These are phyloP conservation scores for Hozukius guyotensis DNA, from an alignment of 2,797 vertebrate species.

Conservation along the genomic window DNA sequence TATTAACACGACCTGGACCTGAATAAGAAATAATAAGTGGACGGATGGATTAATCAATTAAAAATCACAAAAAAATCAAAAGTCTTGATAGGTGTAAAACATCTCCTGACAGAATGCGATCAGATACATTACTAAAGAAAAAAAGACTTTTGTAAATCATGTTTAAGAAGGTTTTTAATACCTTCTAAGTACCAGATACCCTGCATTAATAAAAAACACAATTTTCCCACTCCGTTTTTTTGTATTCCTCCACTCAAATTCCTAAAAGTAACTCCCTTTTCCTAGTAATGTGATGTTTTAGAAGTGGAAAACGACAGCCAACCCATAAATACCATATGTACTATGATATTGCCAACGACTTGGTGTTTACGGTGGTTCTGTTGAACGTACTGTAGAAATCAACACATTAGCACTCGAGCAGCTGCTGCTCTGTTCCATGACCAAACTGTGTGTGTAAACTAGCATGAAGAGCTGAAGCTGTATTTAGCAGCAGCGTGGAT, in stretches of 20 bases:
- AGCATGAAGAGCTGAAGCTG: not conserved
- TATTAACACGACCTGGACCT: no score
- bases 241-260: not conserved
- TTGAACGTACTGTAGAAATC: not conserved
- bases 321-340: not conserved
- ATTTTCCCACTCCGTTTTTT: not conserved
- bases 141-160: no score
- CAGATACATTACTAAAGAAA: no score
- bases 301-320: conserved; percentile 3
- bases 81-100: no score
- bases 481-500: conserved; percentile 5
- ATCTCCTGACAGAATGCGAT: no score
- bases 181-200: not conserved
- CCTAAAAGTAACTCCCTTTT: not conserved
- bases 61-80: no score
- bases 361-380: not conserved
- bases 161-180: not conserved
- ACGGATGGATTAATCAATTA: not conserved
- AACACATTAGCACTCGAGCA: not conserved
- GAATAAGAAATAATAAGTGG: not conserved
- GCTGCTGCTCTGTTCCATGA: not conserved
- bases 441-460: not conserved
- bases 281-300: not conserved
- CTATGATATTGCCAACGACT: not conserved
- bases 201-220: no score